Evolutionary conservation across 2,888 invertebrate genomes (phyloP).

Genomic region (Patella ulyssiponensis): DNA sequence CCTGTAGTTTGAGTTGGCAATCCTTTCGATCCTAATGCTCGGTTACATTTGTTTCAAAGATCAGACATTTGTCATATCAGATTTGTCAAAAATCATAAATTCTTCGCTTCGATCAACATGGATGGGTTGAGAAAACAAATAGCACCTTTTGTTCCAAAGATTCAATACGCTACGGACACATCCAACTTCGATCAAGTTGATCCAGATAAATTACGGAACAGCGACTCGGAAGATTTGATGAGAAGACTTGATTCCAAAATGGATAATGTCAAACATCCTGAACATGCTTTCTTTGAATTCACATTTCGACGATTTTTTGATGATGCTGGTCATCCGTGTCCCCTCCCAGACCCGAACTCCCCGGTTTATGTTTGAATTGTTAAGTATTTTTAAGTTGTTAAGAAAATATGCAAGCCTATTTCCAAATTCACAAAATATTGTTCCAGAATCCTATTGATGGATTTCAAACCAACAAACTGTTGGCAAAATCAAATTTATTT

Average conservation of each 20-base stretch:
- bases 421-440: no score
- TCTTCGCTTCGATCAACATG: conserved; percentile 91
- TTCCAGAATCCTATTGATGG: no score
- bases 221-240: conserved; percentile 55
- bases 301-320: conserved; percentile 99
- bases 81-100: conserved; percentile 89
- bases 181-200: conserved; percentile 90
- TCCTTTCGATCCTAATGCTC: no score
- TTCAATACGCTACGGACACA: conserved; percentile 95
- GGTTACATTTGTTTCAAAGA: no score
- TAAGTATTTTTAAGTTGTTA: background rate
- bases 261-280: conserved; percentile 77
- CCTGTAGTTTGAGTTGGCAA: no score
- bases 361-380: conserved; percentile 55
- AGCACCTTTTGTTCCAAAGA: conserved; percentile 94
- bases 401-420: no score
- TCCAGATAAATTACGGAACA: conserved; percentile 58
- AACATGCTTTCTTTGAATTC: conserved; percentile 99
- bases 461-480: background rate
- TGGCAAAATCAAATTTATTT: background rate
- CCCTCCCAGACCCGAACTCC: conserved; percentile 47
- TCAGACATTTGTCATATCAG: no score
- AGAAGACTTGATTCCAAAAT: conserved; percentile 52
- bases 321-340: conserved; percentile 68
- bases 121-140: conserved; percentile 87